These are phyloP conservation scores for Sterrhoptilus dennistouni DNA, from an alignment of 2,113 vertebrate species.

Conservation along the genomic window DNA sequence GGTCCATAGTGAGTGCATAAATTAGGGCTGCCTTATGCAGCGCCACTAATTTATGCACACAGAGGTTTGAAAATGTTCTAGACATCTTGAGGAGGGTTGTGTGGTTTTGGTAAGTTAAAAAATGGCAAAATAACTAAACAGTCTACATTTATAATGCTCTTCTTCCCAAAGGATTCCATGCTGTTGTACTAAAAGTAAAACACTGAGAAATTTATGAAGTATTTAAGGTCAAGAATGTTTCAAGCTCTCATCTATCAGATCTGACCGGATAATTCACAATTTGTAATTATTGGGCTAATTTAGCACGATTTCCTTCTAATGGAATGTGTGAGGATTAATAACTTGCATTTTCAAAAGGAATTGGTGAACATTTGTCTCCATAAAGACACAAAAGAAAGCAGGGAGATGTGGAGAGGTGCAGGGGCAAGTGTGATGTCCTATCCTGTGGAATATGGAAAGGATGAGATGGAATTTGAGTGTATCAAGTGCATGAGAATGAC, in stretches of 20 bases:
- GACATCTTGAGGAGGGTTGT: not conserved
- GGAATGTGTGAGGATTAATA: not conserved
- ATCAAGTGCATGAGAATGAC: rapidly evolving
- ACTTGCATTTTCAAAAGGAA: not conserved
- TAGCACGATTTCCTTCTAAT: not conserved
- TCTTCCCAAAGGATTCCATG: not conserved
- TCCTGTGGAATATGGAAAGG: not conserved
- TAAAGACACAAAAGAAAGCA: not conserved
- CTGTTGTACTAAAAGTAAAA: not conserved
- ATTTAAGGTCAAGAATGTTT: not conserved
- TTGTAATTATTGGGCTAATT: slow-evolving; percentile 22
- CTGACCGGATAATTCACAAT: not conserved
- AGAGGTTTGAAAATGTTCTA: not conserved
- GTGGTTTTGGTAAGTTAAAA: not conserved
- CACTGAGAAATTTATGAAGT: not conserved
- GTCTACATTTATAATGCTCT: too few species aligned
- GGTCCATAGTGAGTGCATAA: not conserved
- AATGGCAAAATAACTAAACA: not conserved
- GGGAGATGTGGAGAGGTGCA: not conserved
- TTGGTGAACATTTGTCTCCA: not conserved
- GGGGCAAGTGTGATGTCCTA: not conserved
- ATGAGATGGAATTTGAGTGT: rapidly evolving
- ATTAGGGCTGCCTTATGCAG: slow-evolving; percentile 27
- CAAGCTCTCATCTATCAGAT: not conserved
- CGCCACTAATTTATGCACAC: not conserved